Conservation (phyloP, 2,888 invertebrate species). For the Fabriciana adippe region DNA sequence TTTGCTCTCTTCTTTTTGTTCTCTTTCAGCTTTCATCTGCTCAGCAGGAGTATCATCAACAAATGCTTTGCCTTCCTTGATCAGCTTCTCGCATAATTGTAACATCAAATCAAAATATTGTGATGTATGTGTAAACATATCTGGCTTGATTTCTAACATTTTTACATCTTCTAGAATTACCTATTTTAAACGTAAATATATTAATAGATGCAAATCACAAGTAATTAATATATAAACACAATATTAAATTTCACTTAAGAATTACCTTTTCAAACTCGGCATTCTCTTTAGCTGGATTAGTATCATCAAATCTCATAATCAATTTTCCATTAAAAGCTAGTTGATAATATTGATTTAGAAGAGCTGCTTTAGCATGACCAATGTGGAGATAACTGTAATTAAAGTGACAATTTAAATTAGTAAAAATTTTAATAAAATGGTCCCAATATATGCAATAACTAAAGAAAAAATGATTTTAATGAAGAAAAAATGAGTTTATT, state of each 20-base stretch:
- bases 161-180: conserved; percentile 95
- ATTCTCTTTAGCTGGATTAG: conserved; percentile 99
- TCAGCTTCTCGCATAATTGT: conserved; percentile 91
- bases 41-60: conserved; percentile 98
- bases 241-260: background rate
- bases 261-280: conserved; percentile 96
- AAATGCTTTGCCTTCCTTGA: conserved; percentile 95
- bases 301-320: conserved; percentile 99
- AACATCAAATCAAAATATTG: conserved; percentile 97
- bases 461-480: too few species aligned
- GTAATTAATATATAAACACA: too few species aligned
- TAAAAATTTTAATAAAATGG: too few species aligned
- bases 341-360: conserved; percentile 98
- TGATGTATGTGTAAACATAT: conserved; percentile 96
- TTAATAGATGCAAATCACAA: background rate
- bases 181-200: conserved; percentile 52
- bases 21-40: conserved; percentile 96
- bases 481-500: too few species aligned
- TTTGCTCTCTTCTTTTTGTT: conserved; percentile 91
- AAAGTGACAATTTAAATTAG: conserved; percentile 5
- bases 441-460: too few species aligned
- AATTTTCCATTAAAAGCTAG: conserved; percentile 95
- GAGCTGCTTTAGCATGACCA: conserved; percentile 99
- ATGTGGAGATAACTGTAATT: conserved; percentile 92
- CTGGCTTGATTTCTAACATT: conserved; percentile 95